Evolutionary conservation across 2,113 vertebrate genomes (phyloP), one percentile per base, ranked within the genome.

Genomic region (Mormyrus iriodes): DNA sequence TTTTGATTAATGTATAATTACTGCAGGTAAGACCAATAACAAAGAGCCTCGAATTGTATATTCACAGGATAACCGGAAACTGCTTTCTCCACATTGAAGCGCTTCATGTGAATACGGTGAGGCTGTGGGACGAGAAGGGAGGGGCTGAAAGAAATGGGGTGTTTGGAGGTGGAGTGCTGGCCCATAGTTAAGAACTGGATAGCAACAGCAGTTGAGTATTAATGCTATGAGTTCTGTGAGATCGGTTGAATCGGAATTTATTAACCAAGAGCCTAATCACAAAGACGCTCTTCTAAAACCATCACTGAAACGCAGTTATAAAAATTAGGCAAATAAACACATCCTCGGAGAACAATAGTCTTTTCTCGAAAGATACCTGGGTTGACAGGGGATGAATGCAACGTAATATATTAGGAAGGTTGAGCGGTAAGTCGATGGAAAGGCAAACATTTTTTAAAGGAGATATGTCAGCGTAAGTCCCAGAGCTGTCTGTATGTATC

Each of bases 181-280:
- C 93, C 93, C 91, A 93, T 92, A 91, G 93, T 93, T 93, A 94
- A 92, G 94, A 94, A 92, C 95, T 93, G 95, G 94, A 93, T 95
- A 96, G 95, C 95, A 96, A 95, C 95, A 96, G 95, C 93, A 93
- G 92, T 91, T 90, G 92, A 91, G 89, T 92, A 92, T 92, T 91
- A 91, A 91, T 92, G 90, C 91, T 91, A 91, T 79, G 88, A 85
- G 93, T 92, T 91, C 55, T 83, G 92, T 93, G 93, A 94, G 94
- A 95, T 94, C 94, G 92, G 94, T 93, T 91, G 91, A 92, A 89
- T 88, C 51, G 85, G 83, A 92, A 93, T 92, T 92, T 92, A 91
- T 91, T 91, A 92, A 93, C 93, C 91, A 90, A 91, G 88, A 90
- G 88, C 82, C 48, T 83, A 91, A 91, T 91, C 89, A 91, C 85